A percentile compares a stretch with the other conserved stretches of the same genome.
Evolutionary conservation across 2,797 vertebrate species (phyloP).

Genomic region (Fratercula arctica): DNA sequence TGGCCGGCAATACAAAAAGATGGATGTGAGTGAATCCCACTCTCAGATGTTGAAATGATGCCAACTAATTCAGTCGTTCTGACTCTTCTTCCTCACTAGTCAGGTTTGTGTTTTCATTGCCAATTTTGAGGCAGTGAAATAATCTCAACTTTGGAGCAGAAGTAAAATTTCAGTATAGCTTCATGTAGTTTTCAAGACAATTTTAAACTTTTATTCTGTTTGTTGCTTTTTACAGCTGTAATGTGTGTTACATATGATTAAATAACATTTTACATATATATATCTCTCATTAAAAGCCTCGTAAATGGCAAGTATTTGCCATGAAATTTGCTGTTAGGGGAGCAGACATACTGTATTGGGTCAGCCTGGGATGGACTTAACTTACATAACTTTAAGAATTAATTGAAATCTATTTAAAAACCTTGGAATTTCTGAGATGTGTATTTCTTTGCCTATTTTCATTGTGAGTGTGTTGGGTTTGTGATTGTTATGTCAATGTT

Average conservation of each 20-base stretch:
- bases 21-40: not conserved
- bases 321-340: not conserved
- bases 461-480: not conserved
- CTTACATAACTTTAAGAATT: not conserved
- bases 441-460: not conserved
- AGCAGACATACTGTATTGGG: not conserved
- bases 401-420: not conserved
- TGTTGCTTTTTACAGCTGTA: not conserved
- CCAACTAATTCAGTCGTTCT: not conserved
- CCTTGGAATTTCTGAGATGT: not conserved
- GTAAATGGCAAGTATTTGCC: not conserved
- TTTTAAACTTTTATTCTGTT: not conserved
- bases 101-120: not conserved
- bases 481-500: not conserved
- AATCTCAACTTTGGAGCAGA: not conserved
- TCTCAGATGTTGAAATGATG: not conserved
- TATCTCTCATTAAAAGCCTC: not conserved
- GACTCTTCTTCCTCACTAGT: not conserved
- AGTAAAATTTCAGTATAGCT: not conserved
- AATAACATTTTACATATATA: not conserved
- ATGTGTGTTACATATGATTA: not conserved
- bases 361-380: not conserved
- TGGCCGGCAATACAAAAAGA: not conserved
- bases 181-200: not conserved
- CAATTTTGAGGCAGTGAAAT: not conserved